Evolutionary conservation across 2,888 invertebrate species (phyloP), one percentile per base, ranked within the genome.

Genomic region (Platypus cylindrus): DNA sequence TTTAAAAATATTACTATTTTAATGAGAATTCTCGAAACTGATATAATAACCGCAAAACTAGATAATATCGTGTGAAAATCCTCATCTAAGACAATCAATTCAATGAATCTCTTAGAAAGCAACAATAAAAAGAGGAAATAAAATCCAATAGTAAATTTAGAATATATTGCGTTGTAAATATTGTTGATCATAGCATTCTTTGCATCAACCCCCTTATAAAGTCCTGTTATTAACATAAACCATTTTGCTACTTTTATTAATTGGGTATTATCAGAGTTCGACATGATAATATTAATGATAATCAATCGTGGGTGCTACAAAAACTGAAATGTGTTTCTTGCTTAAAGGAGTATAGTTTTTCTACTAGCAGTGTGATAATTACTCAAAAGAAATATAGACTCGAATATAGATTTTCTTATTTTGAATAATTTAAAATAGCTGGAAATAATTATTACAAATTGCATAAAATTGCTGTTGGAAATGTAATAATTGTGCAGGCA

Each of bases 1-100:
- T 35, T 35, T 1, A 16, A 12, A 17, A 22, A 35, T 5, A 35
- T 35, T 1, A 24, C 17, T 3, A 35, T 5, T 30, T 30, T 35
- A 5, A 35, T 9, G 9, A 17, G n/a, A 7, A 35, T 35, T 12
- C 30, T 35, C 2, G 23, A 17, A 3, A n/a, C 24, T 2, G 7
- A 24, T 9, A 30, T 13, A 5, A 35, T 12, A 5, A 35, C 30
- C 3, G 9, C 17, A 3, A 35, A 30, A 15, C 24, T 35, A 1
- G 24, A 7, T 2, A 30, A 5, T 12, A 35, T 23, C 5, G 30
- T 1, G 5, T 15, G 2, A 8, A 20, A 3, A 8, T 28, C 28
- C n/a, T 33, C 26, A 3, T 27, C 12, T 20, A 20, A n/a, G 14
- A 34, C 14, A 1, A 34, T 34, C 11, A 34, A 16, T 14, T 28